These are phyloP conservation scores for Drosophila koepferae DNA, from an alignment of 2,888 invertebrate species.

Conservation along the genomic window DNA sequence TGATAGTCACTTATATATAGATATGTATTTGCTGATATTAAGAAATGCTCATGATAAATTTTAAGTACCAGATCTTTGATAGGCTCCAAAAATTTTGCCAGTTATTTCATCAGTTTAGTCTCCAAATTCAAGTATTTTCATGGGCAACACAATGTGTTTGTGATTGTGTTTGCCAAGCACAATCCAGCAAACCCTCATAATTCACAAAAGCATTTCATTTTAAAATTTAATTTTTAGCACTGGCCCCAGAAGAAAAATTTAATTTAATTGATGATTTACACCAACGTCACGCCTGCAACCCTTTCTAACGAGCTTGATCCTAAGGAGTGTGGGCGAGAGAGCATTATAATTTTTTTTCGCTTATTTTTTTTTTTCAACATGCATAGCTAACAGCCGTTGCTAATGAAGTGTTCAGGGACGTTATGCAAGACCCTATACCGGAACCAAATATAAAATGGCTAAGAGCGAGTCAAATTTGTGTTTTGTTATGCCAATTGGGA, in stretches of 20 bases:
- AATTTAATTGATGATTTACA: slow-evolving; percentile 77
- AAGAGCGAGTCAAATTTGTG: slow-evolving; percentile 9
- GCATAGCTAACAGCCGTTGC: slow-evolving; percentile 30
- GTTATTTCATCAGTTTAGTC: neutral
- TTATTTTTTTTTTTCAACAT: slow-evolving; percentile 63
- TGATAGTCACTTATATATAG: too few species aligned
- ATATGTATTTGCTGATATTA: too few species aligned
- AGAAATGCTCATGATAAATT: too few species aligned
- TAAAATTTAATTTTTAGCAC: slow-evolving; percentile 72
- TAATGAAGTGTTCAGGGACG: slow-evolving; percentile 64
- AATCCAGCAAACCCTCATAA: slow-evolving; percentile 62
- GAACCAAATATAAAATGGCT: neutral
- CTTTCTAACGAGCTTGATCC: slow-evolving; percentile 55
- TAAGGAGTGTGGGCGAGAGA: neutral
- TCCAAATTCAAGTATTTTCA: neutral
- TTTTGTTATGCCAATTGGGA: slow-evolving; percentile 35
- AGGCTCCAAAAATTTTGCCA: too few species aligned
- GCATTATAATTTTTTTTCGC: too few species aligned
- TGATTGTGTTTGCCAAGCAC: neutral
- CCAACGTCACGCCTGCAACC: slow-evolving; percentile 53
- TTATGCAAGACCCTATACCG: slow-evolving; percentile 6
- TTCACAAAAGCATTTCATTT: slow-evolving; percentile 68
- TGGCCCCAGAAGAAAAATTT: slow-evolving; percentile 69
- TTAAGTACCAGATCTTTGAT: too few species aligned
- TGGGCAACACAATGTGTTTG: neutral